phyloP scores from a whole-genome alignment of 2,113 vertebrate genomes.

The Xiphophorus couchianus region DNA sequence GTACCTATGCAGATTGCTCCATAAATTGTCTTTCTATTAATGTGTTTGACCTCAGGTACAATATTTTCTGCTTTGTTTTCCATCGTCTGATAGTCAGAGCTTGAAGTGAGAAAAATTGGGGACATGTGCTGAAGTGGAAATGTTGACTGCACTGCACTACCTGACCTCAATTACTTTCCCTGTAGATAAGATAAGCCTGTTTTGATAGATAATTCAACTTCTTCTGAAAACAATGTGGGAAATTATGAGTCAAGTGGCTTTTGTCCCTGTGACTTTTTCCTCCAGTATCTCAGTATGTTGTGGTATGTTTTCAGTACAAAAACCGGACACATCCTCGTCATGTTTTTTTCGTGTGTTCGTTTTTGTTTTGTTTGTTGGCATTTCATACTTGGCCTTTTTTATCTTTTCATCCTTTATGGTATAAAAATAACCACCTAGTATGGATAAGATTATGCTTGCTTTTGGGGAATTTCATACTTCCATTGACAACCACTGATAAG shows the following conservation, averaged over 20 bases:
- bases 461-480: no score
- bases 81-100: constrained; percentile 30
- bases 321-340: neutral
- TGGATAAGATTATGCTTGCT: no score
- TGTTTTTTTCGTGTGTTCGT: no score
- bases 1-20: constrained; percentile 57
- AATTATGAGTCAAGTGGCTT: constrained; percentile 22
- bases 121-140: constrained; percentile 37
- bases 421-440: no score
- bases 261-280: neutral
- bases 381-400: neutral
- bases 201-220: constrained; percentile 42
- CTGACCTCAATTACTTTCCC: constrained; percentile 53
- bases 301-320: neutral
- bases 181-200: constrained; percentile 42
- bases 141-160: constrained; percentile 34
- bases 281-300: neutral
- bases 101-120: constrained; percentile 43
- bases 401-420: no score
- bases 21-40: constrained; percentile 51
- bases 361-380: no score
- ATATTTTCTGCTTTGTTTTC: constrained; percentile 42
- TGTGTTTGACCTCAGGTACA: constrained; percentile 68
- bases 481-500: no score
- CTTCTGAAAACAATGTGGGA: constrained; percentile 2